Base-by-base conservation (phyloP, 2,113 vertebrate genomes). In the Etheostoma spectabile region DNA sequence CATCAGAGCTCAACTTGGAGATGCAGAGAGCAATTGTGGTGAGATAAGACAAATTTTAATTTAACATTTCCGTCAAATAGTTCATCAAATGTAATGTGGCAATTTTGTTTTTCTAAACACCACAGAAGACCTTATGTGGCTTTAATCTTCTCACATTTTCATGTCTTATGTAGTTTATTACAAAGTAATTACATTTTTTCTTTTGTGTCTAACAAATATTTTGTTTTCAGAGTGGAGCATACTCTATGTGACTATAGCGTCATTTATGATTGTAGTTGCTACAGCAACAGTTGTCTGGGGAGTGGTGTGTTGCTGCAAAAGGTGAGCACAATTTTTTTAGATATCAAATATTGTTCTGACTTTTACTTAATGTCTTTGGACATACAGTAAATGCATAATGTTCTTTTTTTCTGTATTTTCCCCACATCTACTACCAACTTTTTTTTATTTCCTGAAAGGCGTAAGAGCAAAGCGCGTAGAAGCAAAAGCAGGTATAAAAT, bases 401-500 rank as follows among this genome's bases (percentile, higher is more conserved):
- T 10, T 42, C 8, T 11, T 10, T 10, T 6, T 42, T 42, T 42
- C 2, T 42, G 12, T 14, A 5, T 22, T 51, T 24, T 33, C 22
- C 16, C 13, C 13, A 42, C 38, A 49, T 18, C 18, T 51, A 60
- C 55, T 24, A 13, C 19, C 8, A 19, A 13, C 35, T 52, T 65
- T 12, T 38, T 76, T 78, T 8, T 77, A 57, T 42, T 21, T 21
- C 51, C 48, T 64, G 16, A 13, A 74, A 99, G 98, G 91, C 95
- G 95, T 53, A 99, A 97, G 92, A 96, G 95, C 80, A 98, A 97
- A 95, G 95, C 95, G 56, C 97, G 92, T 70, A 86, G 97, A 87
- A 96, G 96, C 84, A 99, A 98, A 95, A 99, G 97, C 91, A 96
- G 96, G 75, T 99, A 99, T 88, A 99, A 97, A 95, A 98, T 99